Conservation (phyloP, 2,888 invertebrate species). For the Petrophora chlorosata region DNA sequence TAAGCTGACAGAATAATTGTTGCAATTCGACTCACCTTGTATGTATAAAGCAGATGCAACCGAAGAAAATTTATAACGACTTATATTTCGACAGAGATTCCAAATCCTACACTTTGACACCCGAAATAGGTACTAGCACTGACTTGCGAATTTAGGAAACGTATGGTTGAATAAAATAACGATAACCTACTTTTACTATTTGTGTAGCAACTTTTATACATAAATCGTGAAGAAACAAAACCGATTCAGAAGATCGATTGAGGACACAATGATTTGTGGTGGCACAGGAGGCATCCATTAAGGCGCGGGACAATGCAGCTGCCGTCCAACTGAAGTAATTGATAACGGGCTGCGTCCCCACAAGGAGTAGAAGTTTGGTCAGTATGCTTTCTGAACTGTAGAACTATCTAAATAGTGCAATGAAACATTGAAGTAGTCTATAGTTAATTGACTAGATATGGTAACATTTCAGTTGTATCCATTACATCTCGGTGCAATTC, state of each 20-base stretch:
- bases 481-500: too few relatives aligned
- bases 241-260: constrained; percentile 1
- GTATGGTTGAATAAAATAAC: constrained; percentile 3
- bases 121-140: neutral
- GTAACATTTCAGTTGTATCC: too few relatives aligned
- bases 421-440: too few relatives aligned
- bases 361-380: neutral
- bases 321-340: constrained; percentile 7
- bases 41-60: constrained; percentile 4
- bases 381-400: too few relatives aligned
- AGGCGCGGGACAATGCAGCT: neutral
- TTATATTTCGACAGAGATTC: constrained; percentile 14
- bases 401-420: too few relatives aligned
- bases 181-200: constrained; percentile 3
- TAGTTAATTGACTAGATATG: too few relatives aligned
- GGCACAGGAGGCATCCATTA: constrained; percentile 1
- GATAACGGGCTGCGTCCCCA: constrained; percentile 10
- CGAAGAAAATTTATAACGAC: constrained; percentile 16
- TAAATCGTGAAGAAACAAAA: too few relatives aligned
- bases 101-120: constrained; percentile 9
- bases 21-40: too few relatives aligned
- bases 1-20: too few relatives aligned
- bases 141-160: constrained; percentile 7
- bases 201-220: too few relatives aligned
- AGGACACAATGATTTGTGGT: neutral